A percentile compares a stretch with the other conserved stretches of the same genome.
These are phyloP conservation scores for Cochlearius cochlearius DNA, from an alignment of 2,113 vertebrate genomes.

Conservation along the genomic window DNA sequence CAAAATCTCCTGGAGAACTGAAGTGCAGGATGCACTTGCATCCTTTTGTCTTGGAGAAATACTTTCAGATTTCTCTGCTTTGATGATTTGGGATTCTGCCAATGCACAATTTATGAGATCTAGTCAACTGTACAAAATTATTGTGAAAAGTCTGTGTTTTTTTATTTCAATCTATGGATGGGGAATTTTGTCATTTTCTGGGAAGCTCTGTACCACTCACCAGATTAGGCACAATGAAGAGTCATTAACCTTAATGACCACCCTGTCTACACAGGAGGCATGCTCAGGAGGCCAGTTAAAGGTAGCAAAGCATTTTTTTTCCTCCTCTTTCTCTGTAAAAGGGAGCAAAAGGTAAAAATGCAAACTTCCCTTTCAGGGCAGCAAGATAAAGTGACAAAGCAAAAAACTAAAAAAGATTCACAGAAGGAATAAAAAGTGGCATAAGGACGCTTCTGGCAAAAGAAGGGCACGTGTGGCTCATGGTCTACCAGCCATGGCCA, in stretches of 20 bases:
- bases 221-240: neutral
- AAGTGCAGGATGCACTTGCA: neutral
- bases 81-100: neutral
- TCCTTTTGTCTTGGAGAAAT: neutral
- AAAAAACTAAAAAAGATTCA: neutral
- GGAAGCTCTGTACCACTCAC: neutral
- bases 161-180: neutral
- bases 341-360: neutral
- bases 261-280: neutral
- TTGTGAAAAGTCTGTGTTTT: neutral
- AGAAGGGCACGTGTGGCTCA: neutral
- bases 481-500: neutral
- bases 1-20: neutral
- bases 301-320: neutral
- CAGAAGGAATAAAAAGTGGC: neutral
- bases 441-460: neutral
- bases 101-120: neutral
- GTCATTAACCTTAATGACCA: conserved; percentile 10
- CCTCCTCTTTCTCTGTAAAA: neutral
- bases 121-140: neutral
- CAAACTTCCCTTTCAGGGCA: neutral
- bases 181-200: neutral
- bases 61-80: neutral
- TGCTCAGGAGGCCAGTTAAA: neutral
- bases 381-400: neutral